Percentiles rank a stretch among this genome's conserved stretches.
Evolutionary conservation across 2,797 vertebrate species (phyloP).

Genomic region (Cephalopachus bancanus): DNA sequence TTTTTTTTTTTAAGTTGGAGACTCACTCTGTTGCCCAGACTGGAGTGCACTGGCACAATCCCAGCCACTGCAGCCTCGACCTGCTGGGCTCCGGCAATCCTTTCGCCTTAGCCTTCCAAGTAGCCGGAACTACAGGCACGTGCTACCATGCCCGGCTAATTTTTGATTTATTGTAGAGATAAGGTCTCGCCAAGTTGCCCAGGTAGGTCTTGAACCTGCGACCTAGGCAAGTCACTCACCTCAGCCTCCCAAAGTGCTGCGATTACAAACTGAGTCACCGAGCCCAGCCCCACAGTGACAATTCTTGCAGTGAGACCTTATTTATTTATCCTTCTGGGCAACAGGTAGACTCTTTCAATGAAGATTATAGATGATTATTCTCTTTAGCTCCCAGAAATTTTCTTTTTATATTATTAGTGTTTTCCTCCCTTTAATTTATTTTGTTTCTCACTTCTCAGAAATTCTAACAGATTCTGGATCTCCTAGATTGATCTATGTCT

Average conservation of each 20-base stretch:
- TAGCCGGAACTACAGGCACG: not conserved
- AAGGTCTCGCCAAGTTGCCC: not conserved
- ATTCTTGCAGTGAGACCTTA: not conserved
- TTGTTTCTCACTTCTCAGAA: not conserved
- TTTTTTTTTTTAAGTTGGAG: not conserved
- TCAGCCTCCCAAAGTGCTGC: not conserved
- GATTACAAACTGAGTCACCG: not conserved
- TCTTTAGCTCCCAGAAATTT: not conserved
- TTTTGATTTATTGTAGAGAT: not conserved
- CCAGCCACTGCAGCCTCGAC: not conserved
- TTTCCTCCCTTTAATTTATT: not conserved
- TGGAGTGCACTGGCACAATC: not conserved
- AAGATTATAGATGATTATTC: not conserved
- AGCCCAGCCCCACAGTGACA: not conserved
- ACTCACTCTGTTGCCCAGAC: not conserved
- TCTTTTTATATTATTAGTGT: not conserved
- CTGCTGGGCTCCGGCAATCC: not conserved
- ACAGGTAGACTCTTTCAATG: not conserved
- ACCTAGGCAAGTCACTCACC: not conserved
- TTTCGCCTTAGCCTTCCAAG: not conserved
- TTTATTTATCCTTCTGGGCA: conserved; percentile 5
- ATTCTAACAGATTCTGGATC: not conserved
- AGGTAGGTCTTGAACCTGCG: not conserved
- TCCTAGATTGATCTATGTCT: not conserved
- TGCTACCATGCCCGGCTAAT: not conserved